Conservation (phyloP, 2,797 vertebrate species). For the Gobionotothen gibberifrons region DNA sequence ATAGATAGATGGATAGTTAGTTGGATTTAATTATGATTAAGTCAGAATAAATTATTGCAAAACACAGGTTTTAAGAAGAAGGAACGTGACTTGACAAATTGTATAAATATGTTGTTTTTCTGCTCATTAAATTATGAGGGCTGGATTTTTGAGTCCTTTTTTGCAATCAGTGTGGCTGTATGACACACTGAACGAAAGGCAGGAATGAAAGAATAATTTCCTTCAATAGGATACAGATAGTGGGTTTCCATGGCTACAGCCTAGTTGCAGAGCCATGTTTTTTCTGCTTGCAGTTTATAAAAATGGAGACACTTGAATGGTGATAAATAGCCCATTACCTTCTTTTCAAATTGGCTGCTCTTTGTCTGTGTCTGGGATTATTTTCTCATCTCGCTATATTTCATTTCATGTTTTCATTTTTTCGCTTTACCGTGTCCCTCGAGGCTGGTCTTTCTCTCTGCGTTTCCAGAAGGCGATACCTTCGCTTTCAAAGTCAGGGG, state of each 20-base stretch:
- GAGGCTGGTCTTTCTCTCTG: not conserved
- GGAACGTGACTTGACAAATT: not conserved
- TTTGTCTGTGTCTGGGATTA: slow-evolving; percentile 38
- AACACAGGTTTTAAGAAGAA: too few species aligned
- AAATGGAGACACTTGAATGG: slow-evolving; percentile 53
- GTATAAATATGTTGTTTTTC: slow-evolving; percentile 10
- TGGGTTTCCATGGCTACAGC: slow-evolving; percentile 74
- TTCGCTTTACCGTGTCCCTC: not conserved
- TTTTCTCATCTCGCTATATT: slow-evolving; percentile 36
- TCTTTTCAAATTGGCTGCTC: slow-evolving; percentile 30
- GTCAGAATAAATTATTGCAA: not conserved
- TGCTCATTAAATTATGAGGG: slow-evolving; percentile 17
- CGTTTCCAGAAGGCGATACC: not conserved
- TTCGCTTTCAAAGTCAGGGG: not conserved
- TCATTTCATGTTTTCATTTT: slow-evolving; percentile 41
- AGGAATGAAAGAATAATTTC: slow-evolving; percentile 52
- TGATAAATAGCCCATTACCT: slow-evolving; percentile 59
- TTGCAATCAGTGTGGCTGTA: slow-evolving; percentile 41
- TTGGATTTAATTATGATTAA: not conserved
- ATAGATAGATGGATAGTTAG: too few species aligned
- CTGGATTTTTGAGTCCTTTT: slow-evolving; percentile 34
- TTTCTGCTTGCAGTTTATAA: slow-evolving; percentile 51
- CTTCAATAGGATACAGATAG: slow-evolving; percentile 45
- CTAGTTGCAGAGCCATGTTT: slow-evolving; percentile 39
- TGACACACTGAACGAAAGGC: slow-evolving; percentile 57